These are phyloP conservation scores for Incurvaria masculella DNA, from an alignment of 2,888 invertebrate genomes.

Conservation along the genomic window DNA sequence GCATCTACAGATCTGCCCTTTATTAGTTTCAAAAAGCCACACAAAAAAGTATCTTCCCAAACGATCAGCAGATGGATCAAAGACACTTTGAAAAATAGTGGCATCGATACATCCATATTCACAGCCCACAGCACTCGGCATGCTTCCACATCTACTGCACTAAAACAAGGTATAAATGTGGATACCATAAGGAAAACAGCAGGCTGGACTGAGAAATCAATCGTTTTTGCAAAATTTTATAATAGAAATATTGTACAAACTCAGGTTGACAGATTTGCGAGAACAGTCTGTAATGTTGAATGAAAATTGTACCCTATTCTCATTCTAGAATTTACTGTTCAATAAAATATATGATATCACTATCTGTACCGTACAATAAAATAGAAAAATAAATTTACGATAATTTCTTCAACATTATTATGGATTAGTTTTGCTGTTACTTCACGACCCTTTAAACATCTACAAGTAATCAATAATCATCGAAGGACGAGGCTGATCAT, in stretches of 20 bases:
- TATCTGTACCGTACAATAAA: too few relatives aligned
- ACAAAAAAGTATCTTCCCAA: constrained; percentile 9
- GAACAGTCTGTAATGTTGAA: too few relatives aligned
- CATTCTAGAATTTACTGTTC: too few relatives aligned
- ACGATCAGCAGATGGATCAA: constrained; percentile 17
- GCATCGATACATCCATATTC: constrained; percentile 12
- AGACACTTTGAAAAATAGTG: constrained; percentile 8
- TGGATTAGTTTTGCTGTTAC: too few relatives aligned
- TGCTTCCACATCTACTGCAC: constrained; percentile 18
- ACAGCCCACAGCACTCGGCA: constrained; percentile 16
- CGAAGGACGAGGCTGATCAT: too few relatives aligned
- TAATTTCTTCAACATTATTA: too few relatives aligned
- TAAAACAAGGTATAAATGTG: constrained; percentile 14
- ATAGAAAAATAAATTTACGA: too few relatives aligned
- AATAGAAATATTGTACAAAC: constrained; percentile 14
- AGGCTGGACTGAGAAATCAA: constrained; percentile 16
- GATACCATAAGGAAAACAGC: constrained; percentile 15
- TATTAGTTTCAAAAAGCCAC: constrained; percentile 11
- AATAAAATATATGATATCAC: too few relatives aligned
- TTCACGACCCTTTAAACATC: too few relatives aligned
- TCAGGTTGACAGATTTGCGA: too few relatives aligned
- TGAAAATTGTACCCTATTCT: too few relatives aligned
- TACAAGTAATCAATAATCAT: too few relatives aligned
- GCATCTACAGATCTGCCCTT: constrained; percentile 5
- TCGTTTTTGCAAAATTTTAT: constrained; percentile 17